Percentiles rank a stretch among this genome's conserved stretches.
These are phyloP conservation scores for Enteromius viviparus DNA, from an alignment of 2,797 vertebrate genomes.

Conservation along the genomic window DNA sequence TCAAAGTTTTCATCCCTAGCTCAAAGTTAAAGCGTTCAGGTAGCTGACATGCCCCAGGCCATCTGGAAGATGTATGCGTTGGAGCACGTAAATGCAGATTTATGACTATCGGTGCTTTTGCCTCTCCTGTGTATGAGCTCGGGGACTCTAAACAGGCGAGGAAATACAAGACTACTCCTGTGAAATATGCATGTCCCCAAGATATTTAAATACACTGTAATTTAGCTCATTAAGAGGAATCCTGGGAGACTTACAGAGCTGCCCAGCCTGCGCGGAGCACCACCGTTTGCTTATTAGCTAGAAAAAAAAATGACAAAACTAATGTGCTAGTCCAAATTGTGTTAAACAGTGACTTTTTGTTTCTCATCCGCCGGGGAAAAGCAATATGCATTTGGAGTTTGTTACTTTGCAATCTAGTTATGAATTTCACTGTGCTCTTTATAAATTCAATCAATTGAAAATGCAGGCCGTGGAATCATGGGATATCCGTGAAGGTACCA, in stretches of 20 bases:
- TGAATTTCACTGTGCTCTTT: constrained; percentile 11
- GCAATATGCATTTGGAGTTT: constrained; percentile 21
- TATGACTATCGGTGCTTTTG: constrained; percentile 57
- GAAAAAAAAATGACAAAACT: constrained; percentile 26
- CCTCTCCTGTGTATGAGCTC: constrained; percentile 53
- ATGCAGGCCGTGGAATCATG: constrained; percentile 16
- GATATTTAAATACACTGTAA: constrained; percentile 55
- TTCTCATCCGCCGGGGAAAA: constrained; percentile 8
- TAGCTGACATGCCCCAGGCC: constrained; percentile 26
- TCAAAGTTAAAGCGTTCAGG: constrained; percentile 34
- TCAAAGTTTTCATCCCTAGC: constrained; percentile 32
- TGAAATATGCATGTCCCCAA: constrained; percentile 56
- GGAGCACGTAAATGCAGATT: constrained; percentile 57
- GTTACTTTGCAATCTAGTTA: constrained; percentile 13
- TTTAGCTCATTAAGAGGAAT: constrained; percentile 52
- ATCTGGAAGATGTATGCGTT: constrained; percentile 38
- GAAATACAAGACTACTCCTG: constrained; percentile 48
- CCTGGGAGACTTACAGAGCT: constrained; percentile 31
- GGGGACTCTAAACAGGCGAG: constrained; percentile 53
- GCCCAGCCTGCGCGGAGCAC: not conserved
- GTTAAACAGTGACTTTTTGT: constrained; percentile 41
- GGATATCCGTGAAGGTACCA: constrained; percentile 11
- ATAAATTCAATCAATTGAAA: constrained; percentile 26
- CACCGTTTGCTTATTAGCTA: constrained; percentile 43
- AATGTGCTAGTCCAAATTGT: constrained; percentile 40